Percentiles rank a stretch among this genome's conserved stretches.
phyloP scores from a whole-genome alignment of 1,140 invertebrate species.

The Dinoponera quadriceps region DNA sequence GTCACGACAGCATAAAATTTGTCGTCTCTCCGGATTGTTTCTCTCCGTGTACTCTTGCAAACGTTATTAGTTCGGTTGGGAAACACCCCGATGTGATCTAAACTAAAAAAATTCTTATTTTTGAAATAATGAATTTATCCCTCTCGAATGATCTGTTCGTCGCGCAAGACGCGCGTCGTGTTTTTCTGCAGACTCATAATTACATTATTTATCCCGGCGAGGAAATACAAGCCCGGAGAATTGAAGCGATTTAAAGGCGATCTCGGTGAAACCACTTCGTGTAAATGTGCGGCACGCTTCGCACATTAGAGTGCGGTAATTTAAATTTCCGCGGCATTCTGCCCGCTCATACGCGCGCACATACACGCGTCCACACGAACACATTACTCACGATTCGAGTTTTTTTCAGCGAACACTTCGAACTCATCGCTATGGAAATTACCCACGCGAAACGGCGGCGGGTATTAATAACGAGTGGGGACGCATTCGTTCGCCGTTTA shows the following conservation, averaged over 20 bases:
- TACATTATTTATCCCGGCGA: not conserved
- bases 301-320: constrained; percentile 32
- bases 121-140: not conserved
- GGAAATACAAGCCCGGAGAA: not conserved
- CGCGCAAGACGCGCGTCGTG: not conserved
- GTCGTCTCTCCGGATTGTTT: not conserved
- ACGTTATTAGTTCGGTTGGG: not conserved
- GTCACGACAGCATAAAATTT: no score
- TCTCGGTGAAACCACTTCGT: not conserved
- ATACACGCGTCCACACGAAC: no score
- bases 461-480: not conserved
- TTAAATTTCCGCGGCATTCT: constrained; percentile 43
- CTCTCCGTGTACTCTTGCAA: no score
- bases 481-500: constrained; percentile 14
- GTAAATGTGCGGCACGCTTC: constrained; percentile 45
- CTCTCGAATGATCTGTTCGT: not conserved
- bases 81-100: not conserved
- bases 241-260: not conserved
- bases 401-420: constrained; percentile 16
- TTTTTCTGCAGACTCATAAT: not conserved
- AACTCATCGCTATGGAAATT: constrained; percentile 3
- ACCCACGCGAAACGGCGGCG: not conserved
- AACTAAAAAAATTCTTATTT: constrained; percentile 7
- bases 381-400: constrained; percentile 7
- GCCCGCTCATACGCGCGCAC: not conserved